Base-by-base conservation (phyloP, 1,140 invertebrate genomes). In the Diorhabda elongata region DNA sequence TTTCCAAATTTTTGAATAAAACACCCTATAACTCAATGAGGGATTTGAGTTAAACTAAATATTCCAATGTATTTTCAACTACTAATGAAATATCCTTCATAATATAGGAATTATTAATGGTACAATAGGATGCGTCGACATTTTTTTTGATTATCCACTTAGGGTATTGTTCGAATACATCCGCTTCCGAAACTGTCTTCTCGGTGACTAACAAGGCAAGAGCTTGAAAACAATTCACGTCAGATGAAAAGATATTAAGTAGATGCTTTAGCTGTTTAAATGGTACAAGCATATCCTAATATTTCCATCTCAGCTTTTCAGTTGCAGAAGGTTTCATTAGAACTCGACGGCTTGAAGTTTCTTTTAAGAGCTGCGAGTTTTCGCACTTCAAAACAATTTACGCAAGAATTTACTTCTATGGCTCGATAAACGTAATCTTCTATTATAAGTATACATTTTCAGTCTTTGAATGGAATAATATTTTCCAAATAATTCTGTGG, bases 201-300 rank as follows among this genome's bases (percentile, higher is more conserved):
- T 52, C 47, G 6, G 47, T n/a, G n/a, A 52, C 47, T 52, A 52
- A 52, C 47, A 52, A 52, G 47, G n/a, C 47, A 52, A 52, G 47
- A 52, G 47, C 6, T n/a, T 52, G 47, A 52, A 52, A 52, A n/a
- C 47, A 52, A 52, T 52, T 52, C 47, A 6, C 47, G 47, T 52
- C 47, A n/a, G n/a, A 52, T 52, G 47, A 52, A 52, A 52, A 52
- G 47, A 8, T 52, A n/a, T 52, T 52, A 52, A 52, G 47, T 52
- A 52, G 47, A 8, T n/a, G 47, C 47, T 52, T 52, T 8, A 52
- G n/a, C 47, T 8, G 47, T 52, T 52, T 52, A 52, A 52, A 52
- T 52, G 47, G 47, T 52, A 52, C 47, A n/a, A 52, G 47, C 47
- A n/a, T 52, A 52, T 52, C 47, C 47, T 52, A 52, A 52, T 52